Base-by-base conservation (phyloP, 2,797 vertebrate genomes). In the Salarias fasciatus region DNA sequence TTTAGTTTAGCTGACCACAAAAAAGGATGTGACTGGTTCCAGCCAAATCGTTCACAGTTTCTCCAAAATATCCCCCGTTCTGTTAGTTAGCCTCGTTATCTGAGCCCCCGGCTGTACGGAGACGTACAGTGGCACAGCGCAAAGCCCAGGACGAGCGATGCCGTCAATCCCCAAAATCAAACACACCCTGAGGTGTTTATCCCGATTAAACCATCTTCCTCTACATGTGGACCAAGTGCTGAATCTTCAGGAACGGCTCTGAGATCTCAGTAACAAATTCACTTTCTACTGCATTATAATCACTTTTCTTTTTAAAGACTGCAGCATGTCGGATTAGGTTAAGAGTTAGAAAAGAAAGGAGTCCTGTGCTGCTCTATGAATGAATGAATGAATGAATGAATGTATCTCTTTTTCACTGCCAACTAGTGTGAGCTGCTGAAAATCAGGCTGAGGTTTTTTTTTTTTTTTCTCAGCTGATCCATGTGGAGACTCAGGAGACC, bases 31-130 rank as follows among this genome's bases (percentile, higher is more conserved):
- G 53, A 31, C 31, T 58, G 33, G 58, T 61, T 28, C 31, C 28
- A 30, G 56, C 47, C 14, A 12, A 68, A 69, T 8, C 60, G 59
- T 35, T 69, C 43, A 53, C 47, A 54, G 28, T 71, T 56, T 52
- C 31, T 11, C 58, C 72, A 24, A 69, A 60, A 59, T 72, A 60
- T 58, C 29, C 47, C 42, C 8, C 4, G 18, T 61, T 72, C 49
- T 63, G 55, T 62, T 47, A 33, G n/a, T 69, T 47, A 37, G 24
- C 3, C n/a, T 13, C 33, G 63, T 81, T 65, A 69, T 76, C 55
- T 42, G 13, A 11, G 40, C 61, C 47, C 50, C 35, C 0, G 1
- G 55, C 56, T 30, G 15, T 47, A 9, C 24, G 60, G 41, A 44
- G 43, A 63, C 13, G 13, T 37, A 15, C 36, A 35, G 53, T 7